phyloP scores from a whole-genome alignment of 2,113 vertebrate species.

The Dendrocopos noguchii region DNA sequence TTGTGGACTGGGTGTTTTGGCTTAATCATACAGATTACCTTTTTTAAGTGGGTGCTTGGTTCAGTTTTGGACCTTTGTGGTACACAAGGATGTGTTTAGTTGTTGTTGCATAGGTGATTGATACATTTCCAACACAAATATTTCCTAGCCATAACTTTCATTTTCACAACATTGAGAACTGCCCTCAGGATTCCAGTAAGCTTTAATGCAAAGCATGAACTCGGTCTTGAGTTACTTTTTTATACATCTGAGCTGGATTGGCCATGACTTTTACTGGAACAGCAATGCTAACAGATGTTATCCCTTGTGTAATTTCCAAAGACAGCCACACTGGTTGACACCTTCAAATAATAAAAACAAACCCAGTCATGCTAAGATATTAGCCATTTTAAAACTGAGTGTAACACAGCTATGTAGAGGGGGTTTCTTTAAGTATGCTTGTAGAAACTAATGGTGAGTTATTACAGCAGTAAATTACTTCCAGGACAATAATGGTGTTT shows the following conservation, averaged over 20 bases:
- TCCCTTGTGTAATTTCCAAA: conserved; percentile 48
- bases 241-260: conserved; percentile 14
- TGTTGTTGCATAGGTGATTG: neutral
- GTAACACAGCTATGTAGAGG: neutral
- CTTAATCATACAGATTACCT: neutral
- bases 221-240: neutral
- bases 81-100: neutral
- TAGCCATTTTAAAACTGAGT: neutral
- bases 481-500: neutral
- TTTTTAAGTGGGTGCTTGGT: neutral
- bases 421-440: neutral
- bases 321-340: conserved; percentile 2
- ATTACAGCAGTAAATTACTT: neutral
- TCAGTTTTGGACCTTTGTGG: neutral
- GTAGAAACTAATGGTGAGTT: neutral
- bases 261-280: conserved; percentile 37
- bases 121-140: neutral
- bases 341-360: conserved; percentile 30
- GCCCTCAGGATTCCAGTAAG: neutral
- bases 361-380: neutral
- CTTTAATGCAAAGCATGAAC: neutral
- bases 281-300: conserved; percentile 48
- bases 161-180: neutral
- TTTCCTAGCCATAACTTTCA: neutral
- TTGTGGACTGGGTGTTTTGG: neutral